Evolutionary conservation across 1,140 invertebrate genomes (phyloP).

Genomic region (Luehdorfia chinensis): DNA sequence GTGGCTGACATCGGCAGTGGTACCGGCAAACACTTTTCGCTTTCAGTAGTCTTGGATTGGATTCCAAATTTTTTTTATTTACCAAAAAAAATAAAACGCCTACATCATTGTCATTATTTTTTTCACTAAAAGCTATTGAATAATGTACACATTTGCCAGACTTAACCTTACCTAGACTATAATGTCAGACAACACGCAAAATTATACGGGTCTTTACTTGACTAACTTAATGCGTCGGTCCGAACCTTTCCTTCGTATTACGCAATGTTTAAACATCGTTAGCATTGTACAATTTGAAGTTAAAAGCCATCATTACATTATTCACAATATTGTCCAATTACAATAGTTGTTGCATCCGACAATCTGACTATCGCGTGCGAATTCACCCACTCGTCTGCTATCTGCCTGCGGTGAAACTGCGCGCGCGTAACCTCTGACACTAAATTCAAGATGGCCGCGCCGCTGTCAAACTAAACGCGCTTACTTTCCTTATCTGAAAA

Average conservation of each 20-base stretch:
- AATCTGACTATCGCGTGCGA: constrained; percentile 46
- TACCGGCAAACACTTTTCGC: no score
- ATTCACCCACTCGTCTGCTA: constrained; percentile 48
- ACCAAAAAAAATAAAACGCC: no score
- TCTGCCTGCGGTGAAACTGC: constrained; percentile 41
- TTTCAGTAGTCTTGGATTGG: no score
- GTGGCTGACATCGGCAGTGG: no score
- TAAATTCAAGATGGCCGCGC: constrained; percentile 54
- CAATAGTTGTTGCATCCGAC: constrained; percentile 30
- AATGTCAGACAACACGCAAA: no score
- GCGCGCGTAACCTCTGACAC: constrained; percentile 56
- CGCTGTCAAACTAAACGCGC: constrained; percentile 47
- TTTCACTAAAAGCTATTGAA: background rate
- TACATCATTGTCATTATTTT: no score
- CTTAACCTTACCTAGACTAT: no score
- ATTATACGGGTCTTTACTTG: background rate
- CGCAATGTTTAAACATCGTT: constrained; percentile 7
- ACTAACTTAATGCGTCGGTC: background rate
- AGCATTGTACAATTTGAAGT: constrained; percentile 4
- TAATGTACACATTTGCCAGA: background rate
- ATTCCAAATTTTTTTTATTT: no score
- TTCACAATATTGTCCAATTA: constrained; percentile 39
- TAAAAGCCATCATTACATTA: constrained; percentile 21
- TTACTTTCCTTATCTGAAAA: constrained; percentile 46
- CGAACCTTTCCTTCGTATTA: background rate